Base-by-base conservation (phyloP, 2,888 invertebrate genomes). In the Polyommatus icarus region DNA sequence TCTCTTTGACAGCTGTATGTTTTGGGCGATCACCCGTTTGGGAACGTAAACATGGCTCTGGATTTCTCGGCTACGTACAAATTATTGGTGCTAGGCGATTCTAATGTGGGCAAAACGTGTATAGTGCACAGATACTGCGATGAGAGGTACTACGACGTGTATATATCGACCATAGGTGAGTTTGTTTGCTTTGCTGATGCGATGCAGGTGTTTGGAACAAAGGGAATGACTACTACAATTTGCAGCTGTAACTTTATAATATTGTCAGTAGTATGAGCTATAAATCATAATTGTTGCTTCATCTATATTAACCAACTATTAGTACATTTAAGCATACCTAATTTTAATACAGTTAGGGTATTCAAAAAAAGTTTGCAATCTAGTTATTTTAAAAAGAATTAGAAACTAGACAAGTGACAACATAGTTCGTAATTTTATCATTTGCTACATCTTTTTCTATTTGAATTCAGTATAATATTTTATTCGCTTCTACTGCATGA, bases 91-190 rank as follows among this genome's bases (percentile, higher is more conserved):
- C 94, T 98, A 87, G 98, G 98, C 79, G 98, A 98, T 94, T 97
- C 97, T 77, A 98, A 98, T 94, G 98, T 98, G 81, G 98, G 98
- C 24, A 98, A 98, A 95, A 98, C 98, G 80, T 98, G 98, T 91
- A 97, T 98, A 84, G 97, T 98, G 85, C 98, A 98, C 90, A 95
- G 98, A 91, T 98, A 97, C 87, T 98, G 98, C 89, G 98, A 98
- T 89, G 98, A 98, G 91, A 95, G 97, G 85, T 98, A 97, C 91
- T 98, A 97, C 92, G 98, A 98, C 89, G 97, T 98, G 83, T 98
- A 98, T 92, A 98, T 98, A 93, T 97, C 97, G 76, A 98, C 98
- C 82, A 98, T 98, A 94, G 98, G 98, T 97, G 90, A 96, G 96
- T 89, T 87, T 85, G 85, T 88, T 79, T 84, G 81, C 81, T 86